phyloP scores from a whole-genome alignment of 1,140 invertebrate species.

The Drosophila sp. region DNA sequence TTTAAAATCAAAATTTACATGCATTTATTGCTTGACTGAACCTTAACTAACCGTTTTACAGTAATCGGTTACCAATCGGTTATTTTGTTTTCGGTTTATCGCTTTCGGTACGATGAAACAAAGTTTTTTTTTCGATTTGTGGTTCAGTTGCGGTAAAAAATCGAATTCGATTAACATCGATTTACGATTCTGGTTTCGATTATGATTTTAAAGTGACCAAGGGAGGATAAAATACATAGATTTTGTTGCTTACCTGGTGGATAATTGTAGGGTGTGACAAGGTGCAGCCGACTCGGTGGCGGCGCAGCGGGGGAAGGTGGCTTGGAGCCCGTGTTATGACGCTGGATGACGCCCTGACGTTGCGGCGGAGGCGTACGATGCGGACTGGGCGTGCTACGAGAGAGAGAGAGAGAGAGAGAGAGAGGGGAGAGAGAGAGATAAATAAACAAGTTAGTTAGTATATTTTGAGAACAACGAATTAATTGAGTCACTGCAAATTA shows the following conservation, averaged over 20 bases:
- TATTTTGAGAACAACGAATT: too few relatives aligned
- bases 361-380: conserved; percentile 86
- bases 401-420: background rate
- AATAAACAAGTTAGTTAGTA: background rate
- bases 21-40: too few relatives aligned
- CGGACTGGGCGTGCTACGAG: conserved; percentile 85
- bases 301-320: conserved; percentile 84
- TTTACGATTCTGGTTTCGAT: too few relatives aligned
- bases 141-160: too few relatives aligned
- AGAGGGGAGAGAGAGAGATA: background rate
- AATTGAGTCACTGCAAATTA: too few relatives aligned
- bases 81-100: too few relatives aligned
- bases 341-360: conserved; percentile 88
- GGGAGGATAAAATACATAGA: background rate
- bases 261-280: conserved; percentile 85
- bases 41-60: too few relatives aligned
- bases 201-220: background rate
- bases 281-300: conserved; percentile 73
- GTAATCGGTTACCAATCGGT: too few relatives aligned
- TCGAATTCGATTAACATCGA: too few relatives aligned
- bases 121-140: too few relatives aligned
- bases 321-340: conserved; percentile 87
- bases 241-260: conserved; percentile 84
- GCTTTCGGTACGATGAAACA: too few relatives aligned
- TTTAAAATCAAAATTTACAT: too few relatives aligned